Conservation (phyloP, 2,797 vertebrate species). For the Rhyacichthys aspro region DNA sequence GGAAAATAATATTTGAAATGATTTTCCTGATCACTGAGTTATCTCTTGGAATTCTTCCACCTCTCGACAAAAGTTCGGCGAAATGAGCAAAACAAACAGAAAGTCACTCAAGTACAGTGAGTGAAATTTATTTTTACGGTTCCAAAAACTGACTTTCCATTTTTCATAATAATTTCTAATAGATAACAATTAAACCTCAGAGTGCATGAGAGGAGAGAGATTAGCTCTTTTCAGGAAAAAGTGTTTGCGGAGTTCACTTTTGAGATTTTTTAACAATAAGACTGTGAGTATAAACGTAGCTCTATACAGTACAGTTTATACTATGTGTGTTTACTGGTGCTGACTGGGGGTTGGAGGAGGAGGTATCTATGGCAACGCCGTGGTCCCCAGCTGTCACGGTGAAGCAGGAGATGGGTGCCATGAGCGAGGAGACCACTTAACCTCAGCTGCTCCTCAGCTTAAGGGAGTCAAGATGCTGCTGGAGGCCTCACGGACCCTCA, state of each 20-base stretch:
- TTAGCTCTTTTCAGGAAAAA: constrained; percentile 55
- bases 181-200: constrained; percentile 80
- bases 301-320: not conserved
- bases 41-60: constrained; percentile 84
- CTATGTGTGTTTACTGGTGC: constrained; percentile 66
- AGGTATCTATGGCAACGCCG: constrained; percentile 79
- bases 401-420: constrained; percentile 81
- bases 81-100: constrained; percentile 81
- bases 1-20: constrained; percentile 84
- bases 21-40: constrained; percentile 86
- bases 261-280: constrained; percentile 4
- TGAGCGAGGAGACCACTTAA: constrained; percentile 83
- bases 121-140: constrained; percentile 79
- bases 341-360: constrained; percentile 67
- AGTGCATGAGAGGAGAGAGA: constrained; percentile 68
- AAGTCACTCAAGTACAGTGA: constrained; percentile 75
- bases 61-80: constrained; percentile 74
- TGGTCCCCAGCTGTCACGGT: constrained; percentile 83
- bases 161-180: constrained; percentile 78
- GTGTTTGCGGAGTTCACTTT: constrained; percentile 39
- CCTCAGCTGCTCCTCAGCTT: constrained; percentile 84
- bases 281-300: not conserved
- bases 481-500: constrained; percentile 76
- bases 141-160: constrained; percentile 82
- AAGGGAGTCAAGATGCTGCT: constrained; percentile 84